Evolutionary conservation across 2,888 invertebrate genomes (phyloP).

Genomic region (Chalcosyrphus nemorum): DNA sequence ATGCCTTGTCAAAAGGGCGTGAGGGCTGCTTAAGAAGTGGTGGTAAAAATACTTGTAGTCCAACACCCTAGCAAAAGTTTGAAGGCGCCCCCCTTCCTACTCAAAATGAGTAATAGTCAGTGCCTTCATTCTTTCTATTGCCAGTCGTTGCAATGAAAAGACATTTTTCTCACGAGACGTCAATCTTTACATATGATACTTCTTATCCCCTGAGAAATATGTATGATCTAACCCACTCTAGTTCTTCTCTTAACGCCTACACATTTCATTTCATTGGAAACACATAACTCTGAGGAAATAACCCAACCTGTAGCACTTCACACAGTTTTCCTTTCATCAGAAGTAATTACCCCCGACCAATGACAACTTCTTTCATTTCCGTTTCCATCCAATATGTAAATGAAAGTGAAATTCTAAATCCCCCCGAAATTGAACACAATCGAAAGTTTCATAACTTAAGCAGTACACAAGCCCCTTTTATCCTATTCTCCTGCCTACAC

Average conservation of each 20-base stretch:
- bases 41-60: too few relatives aligned
- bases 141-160: too few relatives aligned
- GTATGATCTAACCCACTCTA: neutral
- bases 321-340: neutral
- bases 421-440: conserved; percentile 30
- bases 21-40: too few relatives aligned
- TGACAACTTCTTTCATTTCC: conserved; percentile 47
- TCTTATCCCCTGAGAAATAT: neutral
- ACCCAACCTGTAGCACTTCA: neutral
- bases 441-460: conserved; percentile 54
- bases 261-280: neutral
- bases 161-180: too few relatives aligned
- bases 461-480: conserved; percentile 6
- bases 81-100: too few relatives aligned
- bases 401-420: conserved; percentile 70
- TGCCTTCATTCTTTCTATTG: too few relatives aligned
- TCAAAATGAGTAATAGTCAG: too few relatives aligned
- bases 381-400: conserved; percentile 7
- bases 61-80: too few relatives aligned
- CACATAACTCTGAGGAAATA: neutral
- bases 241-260: neutral
- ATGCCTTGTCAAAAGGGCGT: too few relatives aligned
- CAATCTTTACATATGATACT: too few relatives aligned
- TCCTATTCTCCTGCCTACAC: conserved; percentile 33
- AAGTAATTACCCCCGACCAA: neutral